Evolutionary conservation across 2,113 vertebrate species (phyloP).

Genomic region (Elgaria multicarinata): DNA sequence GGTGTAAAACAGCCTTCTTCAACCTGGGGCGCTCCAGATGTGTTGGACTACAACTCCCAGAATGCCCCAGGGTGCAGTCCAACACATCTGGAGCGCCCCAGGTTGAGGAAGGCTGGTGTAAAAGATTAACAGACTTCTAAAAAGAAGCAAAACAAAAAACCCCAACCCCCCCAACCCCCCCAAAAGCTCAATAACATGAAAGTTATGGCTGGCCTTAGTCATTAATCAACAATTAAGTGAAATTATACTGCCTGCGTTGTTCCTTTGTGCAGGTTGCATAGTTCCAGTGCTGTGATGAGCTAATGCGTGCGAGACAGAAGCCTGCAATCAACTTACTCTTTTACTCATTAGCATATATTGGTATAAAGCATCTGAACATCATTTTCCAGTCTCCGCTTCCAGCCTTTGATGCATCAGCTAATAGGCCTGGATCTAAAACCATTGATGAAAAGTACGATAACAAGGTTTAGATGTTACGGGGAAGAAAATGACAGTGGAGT

Average conservation of each 20-base stretch:
- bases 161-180: too few species aligned
- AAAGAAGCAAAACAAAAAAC: not conserved
- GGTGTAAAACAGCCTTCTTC: too few species aligned
- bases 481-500: not conserved
- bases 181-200: not conserved
- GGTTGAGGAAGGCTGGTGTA: too few species aligned
- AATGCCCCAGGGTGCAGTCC: too few species aligned
- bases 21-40: too few species aligned
- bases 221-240: conserved; percentile 14
- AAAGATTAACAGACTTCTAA: not conserved
- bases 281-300: not conserved
- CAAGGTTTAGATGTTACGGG: not conserved
- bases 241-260: not conserved
- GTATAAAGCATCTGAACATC: conserved; percentile 6
- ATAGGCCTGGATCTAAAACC: not conserved
- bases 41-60: too few species aligned
- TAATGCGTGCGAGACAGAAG: not conserved
- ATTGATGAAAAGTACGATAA: conserved; percentile 1
- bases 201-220: not conserved
- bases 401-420: not conserved
- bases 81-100: too few species aligned
- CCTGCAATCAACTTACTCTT: conserved; percentile 13
- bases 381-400: not conserved
- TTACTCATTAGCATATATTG: conserved; percentile 5
- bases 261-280: not conserved